A percentile compares a stretch with the other conserved stretches of the same genome.
Evolutionary conservation across 2,888 invertebrate species (phyloP).

Genomic region (Linyphia triangularis): DNA sequence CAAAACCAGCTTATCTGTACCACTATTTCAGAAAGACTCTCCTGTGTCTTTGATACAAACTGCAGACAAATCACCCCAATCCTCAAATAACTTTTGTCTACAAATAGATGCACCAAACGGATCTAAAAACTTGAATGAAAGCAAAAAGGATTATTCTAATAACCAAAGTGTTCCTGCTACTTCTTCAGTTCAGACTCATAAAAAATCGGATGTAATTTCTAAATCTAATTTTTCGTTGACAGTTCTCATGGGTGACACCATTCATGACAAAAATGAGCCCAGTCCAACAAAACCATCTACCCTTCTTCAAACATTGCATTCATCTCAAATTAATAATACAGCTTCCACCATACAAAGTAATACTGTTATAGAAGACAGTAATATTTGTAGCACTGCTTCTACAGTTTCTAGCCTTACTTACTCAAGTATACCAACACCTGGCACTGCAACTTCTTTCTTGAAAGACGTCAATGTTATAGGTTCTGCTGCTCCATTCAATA

Average conservation of each 20-base stretch:
- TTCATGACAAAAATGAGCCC: constrained; percentile 6
- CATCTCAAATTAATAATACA: not conserved
- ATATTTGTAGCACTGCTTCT: not conserved
- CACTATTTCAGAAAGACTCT: constrained; percentile 17
- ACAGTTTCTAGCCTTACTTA: not conserved
- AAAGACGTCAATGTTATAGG: not conserved
- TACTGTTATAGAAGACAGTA: not conserved
- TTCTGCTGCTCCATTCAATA: not conserved
- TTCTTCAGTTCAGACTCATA: not conserved
- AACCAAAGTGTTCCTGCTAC: constrained; percentile 10
- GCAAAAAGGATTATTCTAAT: not conserved
- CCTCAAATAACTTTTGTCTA: constrained; percentile 18
- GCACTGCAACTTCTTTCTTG: not conserved
- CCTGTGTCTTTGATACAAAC: constrained; percentile 6
- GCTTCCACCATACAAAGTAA: not conserved
- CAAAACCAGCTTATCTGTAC: constrained; percentile 12
- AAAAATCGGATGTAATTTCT: not conserved
- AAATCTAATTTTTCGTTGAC: constrained; percentile 67
- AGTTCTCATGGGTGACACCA: constrained; percentile 53
- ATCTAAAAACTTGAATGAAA: not conserved
- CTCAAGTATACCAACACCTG: not conserved
- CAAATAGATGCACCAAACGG: constrained; percentile 33
- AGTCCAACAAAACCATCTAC: not conserved
- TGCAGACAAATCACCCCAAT: constrained; percentile 6
- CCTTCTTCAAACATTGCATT: not conserved